Evolutionary conservation across 2,888 invertebrate genomes (phyloP).

Genomic region (Zhuqinia jingwanae): DNA sequence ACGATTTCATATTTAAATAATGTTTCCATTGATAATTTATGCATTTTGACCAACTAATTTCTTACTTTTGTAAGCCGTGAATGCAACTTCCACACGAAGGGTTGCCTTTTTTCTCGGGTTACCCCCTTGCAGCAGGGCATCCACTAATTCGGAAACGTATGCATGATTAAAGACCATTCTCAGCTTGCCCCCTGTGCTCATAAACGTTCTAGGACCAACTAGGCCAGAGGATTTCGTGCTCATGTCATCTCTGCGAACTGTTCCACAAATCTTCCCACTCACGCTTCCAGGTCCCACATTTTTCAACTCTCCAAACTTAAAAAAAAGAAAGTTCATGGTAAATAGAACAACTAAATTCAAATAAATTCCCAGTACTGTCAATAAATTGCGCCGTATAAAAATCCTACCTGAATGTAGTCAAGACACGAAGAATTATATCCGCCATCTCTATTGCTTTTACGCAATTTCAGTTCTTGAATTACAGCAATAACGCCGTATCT

Average conservation of each 20-base stretch:
- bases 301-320: slow-evolving; percentile 64
- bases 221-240: slow-evolving; percentile 55
- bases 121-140: slow-evolving; percentile 67
- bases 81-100: slow-evolving; percentile 69
- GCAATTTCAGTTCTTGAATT: slow-evolving; percentile 72
- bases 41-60: no score
- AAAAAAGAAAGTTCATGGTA: not conserved
- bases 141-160: slow-evolving; percentile 73
- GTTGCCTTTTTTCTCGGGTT: slow-evolving; percentile 67
- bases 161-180: slow-evolving; percentile 74
- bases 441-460: slow-evolving; percentile 69
- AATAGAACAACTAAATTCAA: not conserved
- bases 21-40: no score
- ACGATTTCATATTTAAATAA: no score
- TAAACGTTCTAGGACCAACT: slow-evolving; percentile 69
- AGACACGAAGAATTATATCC: slow-evolving; percentile 66
- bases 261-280: slow-evolving; percentile 71
- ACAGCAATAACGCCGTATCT: slow-evolving; percentile 74
- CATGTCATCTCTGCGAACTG: slow-evolving; percentile 66
- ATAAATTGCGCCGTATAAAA: slow-evolving; percentile 5
- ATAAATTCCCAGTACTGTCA: slow-evolving; percentile 19
- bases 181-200: slow-evolving; percentile 60
- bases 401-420: slow-evolving; percentile 73
- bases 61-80: slow-evolving; percentile 73
- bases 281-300: slow-evolving; percentile 52